A percentile compares a stretch with the other conserved stretches of the same genome.
Conservation (phyloP, 2,888 invertebrate genomes). For the Idaea biselata region DNA sequence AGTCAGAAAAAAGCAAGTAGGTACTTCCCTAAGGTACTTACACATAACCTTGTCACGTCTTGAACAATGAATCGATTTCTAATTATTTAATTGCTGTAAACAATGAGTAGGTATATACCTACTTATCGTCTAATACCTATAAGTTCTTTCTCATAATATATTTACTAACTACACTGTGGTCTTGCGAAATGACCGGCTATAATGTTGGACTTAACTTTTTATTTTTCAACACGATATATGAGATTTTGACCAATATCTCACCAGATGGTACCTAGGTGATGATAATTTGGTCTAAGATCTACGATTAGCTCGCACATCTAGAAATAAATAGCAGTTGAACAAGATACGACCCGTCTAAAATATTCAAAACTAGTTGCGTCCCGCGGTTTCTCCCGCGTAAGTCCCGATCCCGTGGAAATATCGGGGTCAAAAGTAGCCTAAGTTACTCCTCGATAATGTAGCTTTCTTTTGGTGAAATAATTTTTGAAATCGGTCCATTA, state of each 20-base stretch:
- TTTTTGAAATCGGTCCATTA: too few species aligned
- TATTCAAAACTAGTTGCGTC: too few species aligned
- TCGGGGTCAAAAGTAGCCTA: too few species aligned
- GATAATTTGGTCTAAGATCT: not conserved
- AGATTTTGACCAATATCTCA: too few species aligned
- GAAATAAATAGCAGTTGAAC: too few species aligned
- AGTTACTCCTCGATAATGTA: too few species aligned
- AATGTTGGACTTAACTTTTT: not conserved
- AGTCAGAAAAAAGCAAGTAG: too few species aligned
- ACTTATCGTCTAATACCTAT: not conserved
- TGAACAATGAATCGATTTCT: conserved; percentile 7
- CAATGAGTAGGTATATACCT: not conserved
- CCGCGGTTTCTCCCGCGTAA: too few species aligned
- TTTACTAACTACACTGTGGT: not conserved
- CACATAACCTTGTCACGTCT: not conserved
- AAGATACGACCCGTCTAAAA: not conserved
- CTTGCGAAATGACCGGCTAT: not conserved
- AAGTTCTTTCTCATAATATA: not conserved
- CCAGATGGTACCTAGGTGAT: not conserved
- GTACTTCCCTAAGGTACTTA: too few species aligned
- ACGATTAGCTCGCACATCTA: too few species aligned
- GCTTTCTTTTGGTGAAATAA: too few species aligned
- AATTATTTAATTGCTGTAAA: not conserved
- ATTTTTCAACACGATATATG: not conserved
- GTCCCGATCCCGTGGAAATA: too few species aligned